Percentiles rank a stretch among this genome's conserved stretches.
These are phyloP conservation scores for Paramuricea clavata DNA, from an alignment of 92 coral and sea anemone genomes.

Conservation along the genomic window DNA sequence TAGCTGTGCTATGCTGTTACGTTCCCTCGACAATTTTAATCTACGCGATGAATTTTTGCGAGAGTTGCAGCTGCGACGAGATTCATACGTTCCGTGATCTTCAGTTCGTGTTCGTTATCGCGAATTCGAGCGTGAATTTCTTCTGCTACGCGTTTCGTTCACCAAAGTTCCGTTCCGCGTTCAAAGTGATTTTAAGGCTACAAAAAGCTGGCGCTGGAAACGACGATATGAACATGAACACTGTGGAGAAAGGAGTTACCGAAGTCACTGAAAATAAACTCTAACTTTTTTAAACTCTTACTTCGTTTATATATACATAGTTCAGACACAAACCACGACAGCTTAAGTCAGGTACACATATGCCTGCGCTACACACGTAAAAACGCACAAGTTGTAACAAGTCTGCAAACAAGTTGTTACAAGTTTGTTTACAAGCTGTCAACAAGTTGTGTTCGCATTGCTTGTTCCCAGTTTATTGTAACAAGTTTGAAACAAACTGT, in stretches of 20 bases:
- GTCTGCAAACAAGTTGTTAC: too few species aligned
- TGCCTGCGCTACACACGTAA: too few species aligned
- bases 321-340: too few species aligned
- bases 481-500: too few species aligned
- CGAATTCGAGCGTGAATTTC: constrained; percentile 88
- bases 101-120: constrained; percentile 79
- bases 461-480: too few species aligned
- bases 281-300: neutral
- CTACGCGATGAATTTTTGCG: constrained; percentile 87
- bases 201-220: neutral
- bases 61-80: constrained; percentile 76
- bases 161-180: constrained; percentile 83
- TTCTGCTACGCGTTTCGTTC: constrained; percentile 91
- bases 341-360: too few species aligned
- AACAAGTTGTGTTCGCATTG: too few species aligned
- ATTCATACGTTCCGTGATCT: constrained; percentile 90
- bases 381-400: too few species aligned
- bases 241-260: constrained; percentile 16
- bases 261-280: constrained; percentile 40
- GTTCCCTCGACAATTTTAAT: constrained; percentile 83
- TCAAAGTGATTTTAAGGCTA: constrained; percentile 57
- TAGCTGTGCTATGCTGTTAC: constrained; percentile 79
- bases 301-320: neutral
- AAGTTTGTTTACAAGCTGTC: too few species aligned
- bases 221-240: neutral